A percentile compares a stretch with the other conserved stretches of the same genome.
Conservation (phyloP, 2,888 invertebrate genomes). For the Pyrrhia umbra region DNA sequence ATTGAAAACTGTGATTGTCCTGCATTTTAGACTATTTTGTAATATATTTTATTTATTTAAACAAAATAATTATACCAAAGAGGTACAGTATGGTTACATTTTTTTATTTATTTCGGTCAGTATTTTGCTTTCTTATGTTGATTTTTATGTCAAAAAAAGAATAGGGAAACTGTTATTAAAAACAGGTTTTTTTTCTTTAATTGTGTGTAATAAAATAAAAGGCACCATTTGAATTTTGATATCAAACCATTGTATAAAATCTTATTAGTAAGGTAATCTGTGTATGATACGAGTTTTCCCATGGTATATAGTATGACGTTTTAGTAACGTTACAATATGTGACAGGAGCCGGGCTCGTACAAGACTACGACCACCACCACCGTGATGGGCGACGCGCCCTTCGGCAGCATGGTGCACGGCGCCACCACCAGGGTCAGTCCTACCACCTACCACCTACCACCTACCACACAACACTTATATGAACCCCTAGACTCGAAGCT, state of each 20-base stretch:
- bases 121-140: background rate
- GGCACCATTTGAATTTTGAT: too few species aligned
- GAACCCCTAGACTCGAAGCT: too few species aligned
- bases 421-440: constrained; percentile 78
- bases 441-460: background rate
- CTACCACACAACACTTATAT: too few species aligned
- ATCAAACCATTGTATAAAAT: too few species aligned
- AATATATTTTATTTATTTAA: constrained; percentile 17
- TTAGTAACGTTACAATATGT: background rate
- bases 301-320: background rate
- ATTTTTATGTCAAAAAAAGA: too few species aligned
- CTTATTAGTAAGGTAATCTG: too few species aligned
- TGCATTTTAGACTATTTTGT: constrained; percentile 33
- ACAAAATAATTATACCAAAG: background rate
- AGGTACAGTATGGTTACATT: constrained; percentile 47
- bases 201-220: too few species aligned
- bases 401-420: constrained; percentile 83
- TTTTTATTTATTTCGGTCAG: constrained; percentile 6
- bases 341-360: constrained; percentile 84
- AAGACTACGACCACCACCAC: constrained; percentile 83
- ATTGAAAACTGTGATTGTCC: constrained; percentile 37
- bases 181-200: too few species aligned
- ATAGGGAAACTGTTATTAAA: too few species aligned
- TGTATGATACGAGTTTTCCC: too few species aligned
- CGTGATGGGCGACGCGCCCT: constrained; percentile 84